phyloP scores from a whole-genome alignment of 2,797 vertebrate genomes.

The Avahi laniger region DNA sequence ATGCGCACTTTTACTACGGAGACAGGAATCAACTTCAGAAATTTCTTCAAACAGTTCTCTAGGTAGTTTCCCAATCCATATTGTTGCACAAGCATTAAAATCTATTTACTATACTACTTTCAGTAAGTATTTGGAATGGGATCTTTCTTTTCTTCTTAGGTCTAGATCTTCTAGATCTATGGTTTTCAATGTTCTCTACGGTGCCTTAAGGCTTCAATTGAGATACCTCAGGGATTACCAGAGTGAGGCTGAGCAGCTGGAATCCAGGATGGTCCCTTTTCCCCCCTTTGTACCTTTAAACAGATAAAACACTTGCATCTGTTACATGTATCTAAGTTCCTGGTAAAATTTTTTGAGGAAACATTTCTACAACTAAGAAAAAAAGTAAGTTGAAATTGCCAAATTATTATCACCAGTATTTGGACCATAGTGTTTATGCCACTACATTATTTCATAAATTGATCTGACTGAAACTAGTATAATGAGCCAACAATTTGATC shows the following conservation, averaged over 20 bases:
- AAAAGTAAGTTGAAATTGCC: neutral
- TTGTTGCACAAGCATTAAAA: neutral
- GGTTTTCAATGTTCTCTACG: neutral
- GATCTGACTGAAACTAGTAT: neutral
- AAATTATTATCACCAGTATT: neutral
- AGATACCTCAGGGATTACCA: neutral
- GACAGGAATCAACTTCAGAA: neutral
- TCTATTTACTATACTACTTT: neutral
- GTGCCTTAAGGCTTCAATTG: neutral
- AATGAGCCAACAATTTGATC: neutral
- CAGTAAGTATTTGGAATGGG: neutral
- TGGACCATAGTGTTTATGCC: neutral
- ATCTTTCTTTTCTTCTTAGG: neutral
- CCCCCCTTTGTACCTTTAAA: neutral
- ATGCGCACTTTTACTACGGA: neutral
- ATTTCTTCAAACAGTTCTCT: neutral
- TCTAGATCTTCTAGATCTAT: neutral
- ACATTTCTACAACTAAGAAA: neutral
- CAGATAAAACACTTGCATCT: neutral
- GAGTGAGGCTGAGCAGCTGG: neutral
- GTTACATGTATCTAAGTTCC: neutral
- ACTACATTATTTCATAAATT: neutral
- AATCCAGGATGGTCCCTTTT: neutral
- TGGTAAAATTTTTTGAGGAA: neutral
- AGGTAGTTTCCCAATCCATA: neutral